Evolutionary conservation across 1,140 invertebrate genomes (phyloP).

Genomic region (Fopius arisanus): DNA sequence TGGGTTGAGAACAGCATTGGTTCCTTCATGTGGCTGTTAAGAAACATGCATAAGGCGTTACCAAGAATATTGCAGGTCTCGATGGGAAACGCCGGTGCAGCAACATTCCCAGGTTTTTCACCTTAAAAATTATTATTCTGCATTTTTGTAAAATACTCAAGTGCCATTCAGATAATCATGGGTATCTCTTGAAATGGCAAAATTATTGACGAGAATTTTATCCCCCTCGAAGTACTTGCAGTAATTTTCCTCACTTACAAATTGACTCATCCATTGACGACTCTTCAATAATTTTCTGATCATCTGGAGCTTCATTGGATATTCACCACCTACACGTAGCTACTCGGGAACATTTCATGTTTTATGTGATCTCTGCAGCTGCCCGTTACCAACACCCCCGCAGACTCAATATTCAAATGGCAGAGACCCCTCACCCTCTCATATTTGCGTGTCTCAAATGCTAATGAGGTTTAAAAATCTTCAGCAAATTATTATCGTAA

Average conservation of each 20-base stretch:
- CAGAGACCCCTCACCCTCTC: too few species aligned
- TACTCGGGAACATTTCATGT: too few species aligned
- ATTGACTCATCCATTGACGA: too few species aligned
- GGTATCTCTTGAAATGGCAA: neutral
- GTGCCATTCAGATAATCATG: neutral
- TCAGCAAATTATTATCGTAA: too few species aligned
- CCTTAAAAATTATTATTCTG: slow-evolving; percentile 28
- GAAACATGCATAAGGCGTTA: slow-evolving; percentile 13
- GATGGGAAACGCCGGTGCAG: slow-evolving; percentile 41
- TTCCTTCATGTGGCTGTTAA: neutral
- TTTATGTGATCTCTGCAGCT: too few species aligned
- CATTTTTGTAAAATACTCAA: neutral
- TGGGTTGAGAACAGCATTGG: neutral
- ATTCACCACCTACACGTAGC: too few species aligned
- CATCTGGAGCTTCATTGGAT: too few species aligned
- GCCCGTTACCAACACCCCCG: too few species aligned
- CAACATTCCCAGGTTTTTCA: slow-evolving; percentile 33
- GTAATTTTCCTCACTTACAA: neutral
- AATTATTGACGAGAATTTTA: neutral
- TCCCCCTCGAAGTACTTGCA: neutral
- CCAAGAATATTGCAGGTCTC: slow-evolving; percentile 37
- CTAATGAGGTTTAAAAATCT: too few species aligned
- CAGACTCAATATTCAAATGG: too few species aligned
- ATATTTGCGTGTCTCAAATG: too few species aligned
- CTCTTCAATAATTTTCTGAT: too few species aligned